phyloP scores from a whole-genome alignment of 2,797 vertebrate species.

The Parotocinclus haroldoi region DNA sequence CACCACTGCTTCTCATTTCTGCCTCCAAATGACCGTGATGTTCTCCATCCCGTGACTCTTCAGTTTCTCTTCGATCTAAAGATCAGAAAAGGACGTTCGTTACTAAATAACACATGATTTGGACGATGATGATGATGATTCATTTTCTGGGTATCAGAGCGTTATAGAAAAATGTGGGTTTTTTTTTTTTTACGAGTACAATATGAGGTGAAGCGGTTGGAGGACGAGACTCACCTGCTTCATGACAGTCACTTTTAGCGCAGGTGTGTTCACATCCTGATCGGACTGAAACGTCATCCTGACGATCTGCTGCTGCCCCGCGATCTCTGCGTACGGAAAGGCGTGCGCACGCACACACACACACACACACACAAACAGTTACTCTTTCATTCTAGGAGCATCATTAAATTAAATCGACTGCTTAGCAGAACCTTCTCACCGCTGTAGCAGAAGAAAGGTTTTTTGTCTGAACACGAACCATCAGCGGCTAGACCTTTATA shows the following conservation, averaged over 20 bases:
- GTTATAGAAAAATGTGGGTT: no score
- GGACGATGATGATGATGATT: neutral
- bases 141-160: neutral
- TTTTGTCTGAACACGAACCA: neutral
- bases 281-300: neutral
- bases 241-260: neutral
- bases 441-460: constrained; percentile 14
- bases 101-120: neutral
- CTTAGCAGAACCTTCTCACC: neutral
- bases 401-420: no score
- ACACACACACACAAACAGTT: no score
- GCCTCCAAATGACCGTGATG: neutral
- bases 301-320: neutral
- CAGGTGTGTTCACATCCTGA: constrained; percentile 1
- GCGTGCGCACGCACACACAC: neutral
- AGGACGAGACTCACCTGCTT: neutral
- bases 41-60: neutral
- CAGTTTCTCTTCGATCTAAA: neutral
- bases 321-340: neutral
- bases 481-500: neutral
- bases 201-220: neutral
- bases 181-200: neutral
- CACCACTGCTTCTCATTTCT: neutral
- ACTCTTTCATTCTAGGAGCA: no score
- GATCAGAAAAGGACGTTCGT: neutral